Base-by-base conservation (phyloP, 2,888 invertebrate genomes). In the Drosophila parthenogenetica region DNA sequence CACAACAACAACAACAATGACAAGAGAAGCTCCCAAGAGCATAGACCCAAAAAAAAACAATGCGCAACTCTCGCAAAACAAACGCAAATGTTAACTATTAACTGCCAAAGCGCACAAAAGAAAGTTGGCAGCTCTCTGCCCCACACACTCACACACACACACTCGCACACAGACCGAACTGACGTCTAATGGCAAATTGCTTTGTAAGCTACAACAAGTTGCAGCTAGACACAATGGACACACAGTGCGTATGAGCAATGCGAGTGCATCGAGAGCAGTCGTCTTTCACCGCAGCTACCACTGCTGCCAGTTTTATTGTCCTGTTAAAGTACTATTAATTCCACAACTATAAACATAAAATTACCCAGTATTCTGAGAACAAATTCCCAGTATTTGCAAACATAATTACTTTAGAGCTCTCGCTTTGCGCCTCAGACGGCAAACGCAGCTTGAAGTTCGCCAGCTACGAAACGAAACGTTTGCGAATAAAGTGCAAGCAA, bases 381-480 rank as follows among this genome's bases (percentile, higher is more conserved):
- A 22, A 43, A 48, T 35, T 22, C 46, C 78, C 75, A 69, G 61
- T 69, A 74, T 79, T 72, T 57, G 17, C 11, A 88, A 83, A 69
- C 87, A 83, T 83, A 83, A 83, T 83, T 89, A 83, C 67, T 45
- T 59, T 40, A 46, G 25, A 69, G 68, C 77, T 46, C 60, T 61
- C 57, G 67, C 64, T 49, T 66, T 61, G 29, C 53, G 63, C 22
- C 71, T 62, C 84, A 86, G 89, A 83, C 65, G 65, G 43, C 49
- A 49, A 46, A 42, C 67, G 81, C 54, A 66, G 78, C 89, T 86
- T 39, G 53, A 75, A 75, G 79, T 65, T 79, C 25, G 42, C 35
- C 35, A 68, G 48, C 22, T 1, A 14, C 14, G n/a, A 48, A 45
- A n/a, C 25, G 37, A 45, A 50, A 8, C 42, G 19, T 14, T 40